A percentile compares a stretch with the other conserved stretches of the same genome.
phyloP scores from a whole-genome alignment of 2,888 invertebrate genomes.

The Polymixis lichenea region DNA sequence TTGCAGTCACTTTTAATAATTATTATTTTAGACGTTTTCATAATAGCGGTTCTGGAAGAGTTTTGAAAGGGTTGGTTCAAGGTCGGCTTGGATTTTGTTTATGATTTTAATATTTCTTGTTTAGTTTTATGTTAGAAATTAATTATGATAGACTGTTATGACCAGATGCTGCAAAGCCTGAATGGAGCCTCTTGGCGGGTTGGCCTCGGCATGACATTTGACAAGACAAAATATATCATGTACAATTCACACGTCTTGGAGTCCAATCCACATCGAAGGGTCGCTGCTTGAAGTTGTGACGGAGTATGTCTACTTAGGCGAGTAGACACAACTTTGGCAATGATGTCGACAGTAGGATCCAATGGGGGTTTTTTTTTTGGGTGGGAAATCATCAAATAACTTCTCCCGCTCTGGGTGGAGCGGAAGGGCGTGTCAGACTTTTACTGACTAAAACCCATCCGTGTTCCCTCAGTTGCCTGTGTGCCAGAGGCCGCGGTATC shows the following conservation, averaged over 20 bases:
- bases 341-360: background rate
- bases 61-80: conserved; percentile 1
- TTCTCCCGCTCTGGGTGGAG: too few species aligned
- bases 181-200: background rate
- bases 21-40: conserved; percentile 43
- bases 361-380: too few species aligned
- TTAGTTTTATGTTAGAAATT: background rate
- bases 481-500: too few species aligned
- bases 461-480: too few species aligned
- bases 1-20: conserved; percentile 42
- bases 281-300: background rate
- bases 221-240: background rate
- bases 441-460: too few species aligned
- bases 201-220: background rate
- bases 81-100: background rate
- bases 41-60: background rate
- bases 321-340: background rate
- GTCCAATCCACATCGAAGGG: background rate
- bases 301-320: background rate
- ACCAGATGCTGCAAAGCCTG: background rate
- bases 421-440: too few species aligned
- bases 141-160: background rate
- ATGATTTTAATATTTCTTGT: conserved; percentile 10
- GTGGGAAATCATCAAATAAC: too few species aligned
- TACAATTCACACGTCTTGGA: background rate